Conservation (phyloP, 2,797 vertebrate species). For the Euthynnus affinis region DNA sequence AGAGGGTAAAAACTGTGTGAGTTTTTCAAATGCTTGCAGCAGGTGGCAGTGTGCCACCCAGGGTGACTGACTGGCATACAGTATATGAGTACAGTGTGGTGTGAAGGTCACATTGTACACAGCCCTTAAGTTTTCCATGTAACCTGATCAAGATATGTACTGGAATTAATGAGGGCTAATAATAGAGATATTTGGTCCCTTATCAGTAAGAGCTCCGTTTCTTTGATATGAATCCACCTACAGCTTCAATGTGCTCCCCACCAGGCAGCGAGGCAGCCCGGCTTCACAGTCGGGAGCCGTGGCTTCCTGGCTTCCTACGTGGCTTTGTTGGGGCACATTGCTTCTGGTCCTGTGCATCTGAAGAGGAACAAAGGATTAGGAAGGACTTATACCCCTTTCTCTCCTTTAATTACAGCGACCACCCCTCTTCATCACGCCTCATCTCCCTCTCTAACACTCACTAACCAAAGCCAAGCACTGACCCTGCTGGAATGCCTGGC, state of each 20-base stretch:
- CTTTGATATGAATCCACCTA: conserved; percentile 28
- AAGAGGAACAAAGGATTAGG: conserved; percentile 82
- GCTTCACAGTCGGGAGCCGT: conserved; percentile 49
- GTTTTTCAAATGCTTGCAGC: conserved; percentile 29
- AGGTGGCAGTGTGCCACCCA: conserved; percentile 64
- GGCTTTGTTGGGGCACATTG: conserved; percentile 69
- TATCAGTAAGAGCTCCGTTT: background rate
- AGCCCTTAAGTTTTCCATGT: background rate
- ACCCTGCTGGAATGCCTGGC: conserved; percentile 76
- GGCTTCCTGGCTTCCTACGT: conserved; percentile 69
- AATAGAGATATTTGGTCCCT: background rate
- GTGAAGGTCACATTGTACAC: conserved; percentile 24
- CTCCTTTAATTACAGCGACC: conserved; percentile 76
- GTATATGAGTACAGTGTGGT: background rate
- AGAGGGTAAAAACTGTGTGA: background rate
- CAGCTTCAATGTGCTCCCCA: conserved; percentile 7
- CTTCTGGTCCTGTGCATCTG: conserved; percentile 78
- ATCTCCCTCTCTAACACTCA: conserved; percentile 68
- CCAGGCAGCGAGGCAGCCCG: conserved; percentile 20
- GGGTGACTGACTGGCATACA: background rate
- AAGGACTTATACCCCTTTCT: conserved; percentile 74
- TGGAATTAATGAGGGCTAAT: conserved; percentile 20
- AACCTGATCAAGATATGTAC: background rate
- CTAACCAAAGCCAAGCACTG: conserved; percentile 57
- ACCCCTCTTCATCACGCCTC: conserved; percentile 79